These are phyloP conservation scores for Cyaniris semiargus DNA, from an alignment of 2,888 invertebrate species.

Conservation along the genomic window DNA sequence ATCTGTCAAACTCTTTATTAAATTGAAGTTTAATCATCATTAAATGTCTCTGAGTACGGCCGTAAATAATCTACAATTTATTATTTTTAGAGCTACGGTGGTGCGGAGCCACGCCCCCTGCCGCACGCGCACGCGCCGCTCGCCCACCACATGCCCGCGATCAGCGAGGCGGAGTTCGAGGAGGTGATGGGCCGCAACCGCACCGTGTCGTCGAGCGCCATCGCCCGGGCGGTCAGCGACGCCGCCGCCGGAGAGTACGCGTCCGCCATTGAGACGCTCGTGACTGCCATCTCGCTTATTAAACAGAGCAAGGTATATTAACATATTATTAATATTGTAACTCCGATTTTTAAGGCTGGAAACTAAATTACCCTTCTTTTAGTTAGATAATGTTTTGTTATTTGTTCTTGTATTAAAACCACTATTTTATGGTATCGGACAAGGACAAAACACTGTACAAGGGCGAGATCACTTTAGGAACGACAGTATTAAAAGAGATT, in stretches of 20 bases:
- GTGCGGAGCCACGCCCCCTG: slow-evolving; percentile 51
- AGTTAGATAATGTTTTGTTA: no score
- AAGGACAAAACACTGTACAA: no score
- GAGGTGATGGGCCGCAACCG: slow-evolving; percentile 98
- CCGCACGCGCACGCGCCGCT: slow-evolving; percentile 51
- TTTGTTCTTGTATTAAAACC: no score
- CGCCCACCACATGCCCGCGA: slow-evolving; percentile 58
- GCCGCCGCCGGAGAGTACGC: slow-evolving; percentile 98
- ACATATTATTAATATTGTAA: no score
- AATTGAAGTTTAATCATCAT: no score
- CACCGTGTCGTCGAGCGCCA: slow-evolving; percentile 98
- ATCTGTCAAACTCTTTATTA: no score
- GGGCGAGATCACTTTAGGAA: no score
- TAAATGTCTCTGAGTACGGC: no score
- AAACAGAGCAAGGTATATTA: slow-evolving; percentile 92
- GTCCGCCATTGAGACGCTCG: slow-evolving; percentile 98
- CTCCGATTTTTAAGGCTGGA: no score
- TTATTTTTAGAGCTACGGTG: slow-evolving; percentile 53
- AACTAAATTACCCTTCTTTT: no score
- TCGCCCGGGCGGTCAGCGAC: slow-evolving; percentile 97
- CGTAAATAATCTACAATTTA: neutral
- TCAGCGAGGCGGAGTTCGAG: slow-evolving; percentile 97
- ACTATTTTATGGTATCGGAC: no score
- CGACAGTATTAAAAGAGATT: no score
- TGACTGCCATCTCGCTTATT: slow-evolving; percentile 98